Percentiles rank a stretch among this genome's conserved stretches.
Evolutionary conservation across 2,888 invertebrate species (phyloP).

Genomic region (Elysia crispata): DNA sequence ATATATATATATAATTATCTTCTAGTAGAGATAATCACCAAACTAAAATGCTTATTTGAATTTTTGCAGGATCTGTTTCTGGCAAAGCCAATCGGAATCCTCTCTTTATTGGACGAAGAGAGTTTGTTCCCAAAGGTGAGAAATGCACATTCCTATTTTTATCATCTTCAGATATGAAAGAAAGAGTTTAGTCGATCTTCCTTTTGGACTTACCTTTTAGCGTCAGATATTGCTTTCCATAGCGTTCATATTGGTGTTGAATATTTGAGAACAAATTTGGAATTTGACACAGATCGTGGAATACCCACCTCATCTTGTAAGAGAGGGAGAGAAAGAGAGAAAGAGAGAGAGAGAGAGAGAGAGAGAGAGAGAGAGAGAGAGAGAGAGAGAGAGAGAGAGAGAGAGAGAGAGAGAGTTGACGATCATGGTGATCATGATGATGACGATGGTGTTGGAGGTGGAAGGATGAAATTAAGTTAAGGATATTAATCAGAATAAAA

Average conservation of each 20-base stretch:
- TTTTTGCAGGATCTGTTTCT: constrained; percentile 71
- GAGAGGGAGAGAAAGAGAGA: constrained; percentile 2
- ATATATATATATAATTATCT: too few relatives aligned
- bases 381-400: too few relatives aligned
- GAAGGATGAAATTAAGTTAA: too few relatives aligned
- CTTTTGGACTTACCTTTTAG: neutral
- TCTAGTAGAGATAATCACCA: too few relatives aligned
- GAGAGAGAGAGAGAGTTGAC: too few relatives aligned
- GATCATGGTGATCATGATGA: too few relatives aligned
- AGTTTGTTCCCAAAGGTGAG: constrained; percentile 73
- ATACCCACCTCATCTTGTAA: constrained; percentile 17
- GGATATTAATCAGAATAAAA: neutral
- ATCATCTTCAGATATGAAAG: neutral
- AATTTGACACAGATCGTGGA: too few relatives aligned
- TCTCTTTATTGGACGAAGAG: constrained; percentile 75
- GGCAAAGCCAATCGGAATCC: constrained; percentile 71
- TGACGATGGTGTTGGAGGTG: too few relatives aligned
- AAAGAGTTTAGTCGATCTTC: neutral
- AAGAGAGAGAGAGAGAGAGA: too few relatives aligned
- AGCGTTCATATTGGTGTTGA: neutral
- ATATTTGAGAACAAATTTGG: too few relatives aligned
- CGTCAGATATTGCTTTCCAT: neutral
- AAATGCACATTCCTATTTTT: neutral
- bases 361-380: too few relatives aligned
- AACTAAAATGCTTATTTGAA: too few relatives aligned